Evolutionary conservation across 2,797 vertebrate species (phyloP).

Genomic region (Phyllotis vaccarum): DNA sequence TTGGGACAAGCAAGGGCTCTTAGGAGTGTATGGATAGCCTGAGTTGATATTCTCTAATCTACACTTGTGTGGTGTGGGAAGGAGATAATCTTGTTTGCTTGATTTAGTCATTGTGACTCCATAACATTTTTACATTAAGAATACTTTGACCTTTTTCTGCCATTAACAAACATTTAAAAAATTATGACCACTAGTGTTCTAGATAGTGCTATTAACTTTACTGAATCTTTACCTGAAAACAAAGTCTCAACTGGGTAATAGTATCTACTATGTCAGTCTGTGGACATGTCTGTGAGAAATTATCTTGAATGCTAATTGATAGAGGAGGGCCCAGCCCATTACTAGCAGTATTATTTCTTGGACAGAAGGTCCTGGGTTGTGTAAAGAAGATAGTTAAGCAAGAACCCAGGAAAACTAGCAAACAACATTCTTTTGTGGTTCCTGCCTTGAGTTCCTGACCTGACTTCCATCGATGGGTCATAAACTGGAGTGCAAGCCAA

Average conservation of each 20-base stretch:
- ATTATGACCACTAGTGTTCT: neutral
- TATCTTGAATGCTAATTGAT: neutral
- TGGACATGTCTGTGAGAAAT: neutral
- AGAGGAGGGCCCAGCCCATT: neutral
- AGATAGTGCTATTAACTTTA: neutral
- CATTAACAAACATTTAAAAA: neutral
- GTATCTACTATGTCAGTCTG: neutral
- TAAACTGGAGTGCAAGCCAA: neutral
- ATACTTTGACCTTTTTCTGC: neutral
- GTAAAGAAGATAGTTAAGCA: neutral
- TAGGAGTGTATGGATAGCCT: neutral
- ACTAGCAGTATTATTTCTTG: no score
- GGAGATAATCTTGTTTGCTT: neutral
- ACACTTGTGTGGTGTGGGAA: neutral
- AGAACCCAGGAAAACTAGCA: neutral
- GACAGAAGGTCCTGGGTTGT: neutral
- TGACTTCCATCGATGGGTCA: neutral
- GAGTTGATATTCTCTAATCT: neutral
- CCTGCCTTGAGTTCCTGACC: neutral
- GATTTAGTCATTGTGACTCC: neutral
- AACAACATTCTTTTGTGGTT: neutral
- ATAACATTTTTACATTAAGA: neutral
- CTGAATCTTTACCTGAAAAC: neutral
- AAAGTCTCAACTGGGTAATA: neutral
- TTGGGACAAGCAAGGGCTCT: no score